Evolutionary conservation across 2,113 vertebrate species (phyloP).

Genomic region (Oplegnathus fasciatus): DNA sequence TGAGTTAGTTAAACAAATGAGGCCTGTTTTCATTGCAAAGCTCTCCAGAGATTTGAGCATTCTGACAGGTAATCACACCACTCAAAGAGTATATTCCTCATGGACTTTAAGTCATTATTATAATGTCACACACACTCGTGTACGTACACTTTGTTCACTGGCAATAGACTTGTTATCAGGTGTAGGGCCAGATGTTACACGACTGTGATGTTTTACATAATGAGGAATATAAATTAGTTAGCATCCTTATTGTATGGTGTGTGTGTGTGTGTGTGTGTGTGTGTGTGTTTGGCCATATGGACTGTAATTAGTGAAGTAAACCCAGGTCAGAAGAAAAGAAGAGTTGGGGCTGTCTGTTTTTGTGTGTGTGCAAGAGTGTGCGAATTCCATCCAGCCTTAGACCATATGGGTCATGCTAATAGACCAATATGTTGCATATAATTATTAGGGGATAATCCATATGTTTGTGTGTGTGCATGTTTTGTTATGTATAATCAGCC

Average conservation of each 20-base stretch:
- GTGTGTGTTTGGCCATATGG: constrained; percentile 43
- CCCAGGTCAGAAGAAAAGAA: constrained; percentile 35
- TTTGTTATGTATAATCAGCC: constrained; percentile 6
- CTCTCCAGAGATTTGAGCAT: constrained; percentile 28
- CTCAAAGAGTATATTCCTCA: constrained; percentile 14
- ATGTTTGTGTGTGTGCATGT: background rate
- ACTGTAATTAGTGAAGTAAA: constrained; percentile 36
- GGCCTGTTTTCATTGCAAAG: constrained; percentile 27
- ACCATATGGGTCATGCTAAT: constrained; percentile 20
- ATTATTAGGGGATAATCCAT: background rate
- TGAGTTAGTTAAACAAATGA: constrained; percentile 38
- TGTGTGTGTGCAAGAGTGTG: background rate
- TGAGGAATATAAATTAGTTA: constrained; percentile 34
- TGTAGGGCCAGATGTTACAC: constrained; percentile 49
- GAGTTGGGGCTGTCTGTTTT: background rate
- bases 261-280: constrained; percentile 16
- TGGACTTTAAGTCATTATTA: constrained; percentile 30
- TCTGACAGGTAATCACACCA: constrained; percentile 21
- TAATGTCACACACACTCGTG: constrained; percentile 12
- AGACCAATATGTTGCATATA: constrained; percentile 19
- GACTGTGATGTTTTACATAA: constrained; percentile 53
- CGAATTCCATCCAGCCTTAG: background rate
- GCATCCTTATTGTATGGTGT: background rate
- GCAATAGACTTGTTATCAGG: constrained; percentile 26
- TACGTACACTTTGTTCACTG: constrained; percentile 42